These are phyloP conservation scores for Drosophila repletoides DNA, from an alignment of 1,140 invertebrate genomes.

Conservation along the genomic window DNA sequence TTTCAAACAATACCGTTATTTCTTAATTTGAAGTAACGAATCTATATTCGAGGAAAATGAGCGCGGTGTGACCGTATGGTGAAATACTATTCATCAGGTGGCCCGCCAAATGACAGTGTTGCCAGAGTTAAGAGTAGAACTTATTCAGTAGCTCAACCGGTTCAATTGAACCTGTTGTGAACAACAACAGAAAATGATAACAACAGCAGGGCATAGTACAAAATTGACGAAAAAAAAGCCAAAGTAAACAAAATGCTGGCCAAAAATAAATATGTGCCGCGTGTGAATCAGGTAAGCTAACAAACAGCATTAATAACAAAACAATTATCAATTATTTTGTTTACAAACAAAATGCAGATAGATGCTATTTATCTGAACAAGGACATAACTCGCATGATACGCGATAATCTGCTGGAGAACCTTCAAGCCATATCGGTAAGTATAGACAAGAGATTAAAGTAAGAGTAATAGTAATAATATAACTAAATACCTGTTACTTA, in stretches of 20 bases:
- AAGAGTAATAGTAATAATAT: not conserved
- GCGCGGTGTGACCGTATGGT: too few relatives aligned
- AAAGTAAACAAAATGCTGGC: conserved; percentile 64
- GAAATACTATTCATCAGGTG: too few relatives aligned
- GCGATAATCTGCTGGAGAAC: conserved; percentile 83
- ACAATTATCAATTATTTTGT: not conserved
- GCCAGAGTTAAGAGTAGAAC: too few relatives aligned
- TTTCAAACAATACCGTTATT: too few relatives aligned
- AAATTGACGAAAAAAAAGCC: conserved; percentile 22
- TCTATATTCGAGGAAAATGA: too few relatives aligned
- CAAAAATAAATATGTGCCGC: conserved; percentile 77
- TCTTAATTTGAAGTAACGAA: too few relatives aligned
- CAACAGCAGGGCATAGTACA: conserved; percentile 67
- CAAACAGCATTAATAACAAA: not conserved
- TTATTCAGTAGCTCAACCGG: too few relatives aligned
- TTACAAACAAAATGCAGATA: conserved; percentile 81
- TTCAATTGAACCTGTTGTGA: too few relatives aligned
- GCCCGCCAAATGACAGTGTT: too few relatives aligned
- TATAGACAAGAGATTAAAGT: conserved; percentile 7
- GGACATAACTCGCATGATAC: conserved; percentile 84
- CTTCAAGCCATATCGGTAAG: conserved; percentile 84
- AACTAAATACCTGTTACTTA: conserved; percentile 10
- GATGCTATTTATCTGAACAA: conserved; percentile 84
- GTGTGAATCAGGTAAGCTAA: conserved; percentile 82
- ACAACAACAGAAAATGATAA: conserved; percentile 43